Base-by-base conservation (phyloP, 2,113 vertebrate genomes). In the Rhinopomastus cyanomelas region DNA sequence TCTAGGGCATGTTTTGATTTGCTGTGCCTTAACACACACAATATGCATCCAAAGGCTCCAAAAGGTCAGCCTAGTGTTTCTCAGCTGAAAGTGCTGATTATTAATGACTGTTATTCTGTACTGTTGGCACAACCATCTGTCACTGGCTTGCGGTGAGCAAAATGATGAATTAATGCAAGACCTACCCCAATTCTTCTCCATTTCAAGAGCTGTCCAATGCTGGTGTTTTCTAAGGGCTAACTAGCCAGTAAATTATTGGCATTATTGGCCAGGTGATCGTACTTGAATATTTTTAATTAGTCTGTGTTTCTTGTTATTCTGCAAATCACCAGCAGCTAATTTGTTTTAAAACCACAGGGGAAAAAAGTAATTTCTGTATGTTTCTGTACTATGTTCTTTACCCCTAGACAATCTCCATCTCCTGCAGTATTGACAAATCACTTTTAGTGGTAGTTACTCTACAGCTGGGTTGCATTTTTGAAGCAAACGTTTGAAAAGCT, bases 201-300 rank as follows among this genome's bases (percentile, higher is more conserved):
- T 82, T 91, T 90, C 74, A 81, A 86, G 66, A 85, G 62, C 48
- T 80, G 57, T 88, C 74, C 66, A 48, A 57, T 44, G 51, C 48
- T 91, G 81, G 80, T 71, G 11, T 62, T 87, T 62, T 77, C 22
- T 42, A 39, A 85, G 55, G 46, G 3, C 83, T 88, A 76, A 91
- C 83, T 55, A 91, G 74, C 90, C 75, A 77, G 88, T 60, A 69
- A 89, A 89, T 87, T 79, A 66, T 60, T 90, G 48, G 84, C 84
- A 53, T 85, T 80, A 36, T 86, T 94, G 88, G 84, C 59, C 44
- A 23, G 87, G 74, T 30, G 48, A 66, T 85, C 86, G 66, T 88
- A 78, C 76, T 91, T 88, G 77, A 92, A 26, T 85, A 85, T 73
- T 84, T 88, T 94, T 93, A 95, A 95, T 96, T 95, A 95, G 67